A percentile compares a stretch with the other conserved stretches of the same genome.
These are phyloP conservation scores for Phengaris alcon DNA, from an alignment of 2,888 invertebrate genomes.

Conservation along the genomic window DNA sequence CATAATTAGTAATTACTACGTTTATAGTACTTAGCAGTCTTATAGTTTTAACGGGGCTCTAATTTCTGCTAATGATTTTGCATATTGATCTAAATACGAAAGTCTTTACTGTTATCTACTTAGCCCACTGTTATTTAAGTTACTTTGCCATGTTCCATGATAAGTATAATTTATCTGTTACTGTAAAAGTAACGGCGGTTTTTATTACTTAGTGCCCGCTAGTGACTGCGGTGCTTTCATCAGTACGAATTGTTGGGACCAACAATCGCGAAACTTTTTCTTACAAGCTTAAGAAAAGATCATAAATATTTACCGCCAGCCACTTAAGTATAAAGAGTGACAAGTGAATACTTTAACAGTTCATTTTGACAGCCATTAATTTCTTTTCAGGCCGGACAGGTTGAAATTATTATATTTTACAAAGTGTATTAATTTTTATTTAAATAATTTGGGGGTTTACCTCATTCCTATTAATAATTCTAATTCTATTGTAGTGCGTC, in stretches of 20 bases:
- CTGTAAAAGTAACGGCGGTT: conserved; percentile 26
- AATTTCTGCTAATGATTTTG: not conserved
- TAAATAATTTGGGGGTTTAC: not conserved
- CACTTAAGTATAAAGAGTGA: not conserved
- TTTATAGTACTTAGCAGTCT: no score
- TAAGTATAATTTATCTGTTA: conserved; percentile 26
- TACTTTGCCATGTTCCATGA: conserved; percentile 23
- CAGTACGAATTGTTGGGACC: not conserved
- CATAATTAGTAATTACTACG: no score
- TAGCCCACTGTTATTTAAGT: conserved; percentile 12
- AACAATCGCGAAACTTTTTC: not conserved
- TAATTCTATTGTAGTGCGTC: no score
- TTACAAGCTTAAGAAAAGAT: not conserved
- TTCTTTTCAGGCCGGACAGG: not conserved
- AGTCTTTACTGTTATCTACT: conserved; percentile 16
- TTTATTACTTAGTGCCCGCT: conserved; percentile 16
- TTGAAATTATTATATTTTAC: not conserved
- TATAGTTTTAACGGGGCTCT: not conserved
- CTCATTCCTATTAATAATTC: no score
- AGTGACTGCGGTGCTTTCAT: conserved; percentile 13
- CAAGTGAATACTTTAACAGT: not conserved
- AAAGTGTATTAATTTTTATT: not conserved
- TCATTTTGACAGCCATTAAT: not conserved
- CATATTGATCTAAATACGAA: conserved; percentile 2
- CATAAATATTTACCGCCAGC: not conserved